Evolutionary conservation across 2,113 vertebrate genomes (phyloP), one percentile per base, ranked within the genome.

Genomic region (Burhinus oedicnemus): DNA sequence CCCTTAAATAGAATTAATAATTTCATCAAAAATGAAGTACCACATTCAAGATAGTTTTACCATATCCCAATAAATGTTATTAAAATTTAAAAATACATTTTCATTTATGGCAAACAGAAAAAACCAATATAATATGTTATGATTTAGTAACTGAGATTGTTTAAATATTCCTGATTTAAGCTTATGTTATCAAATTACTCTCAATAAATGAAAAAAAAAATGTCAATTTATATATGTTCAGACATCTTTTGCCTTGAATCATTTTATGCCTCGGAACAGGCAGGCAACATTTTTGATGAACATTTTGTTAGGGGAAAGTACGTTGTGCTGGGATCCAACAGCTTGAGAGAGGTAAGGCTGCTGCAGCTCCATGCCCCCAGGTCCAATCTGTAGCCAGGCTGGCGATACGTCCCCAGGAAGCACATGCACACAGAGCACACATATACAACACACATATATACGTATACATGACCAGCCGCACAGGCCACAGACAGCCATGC

Each of bases 401-500:
- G 55, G 32, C 0, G 0, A 32, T 23, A 7, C 18, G 34, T 42
- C 32, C 10, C 3, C 11, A 42, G 20, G 17, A 79, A 57, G 29
- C 49, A 64, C 38, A 18, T 4, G 15, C 34, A 34, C 30, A 30
- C 29, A 60, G 49, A 42, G 29, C 13, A 17, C 0, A 0, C 7
- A 18, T 29, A 36, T 15, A 45, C 12, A 42, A 21, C 3, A 52
- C 6, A 8, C 9, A 42, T 15, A 30, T 27, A 44, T 5, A 15
- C 23, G 19, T 34, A 17, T 6, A 57, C 32, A 42, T 0, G 3
- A 6, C 5, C 25, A 58, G 51, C 6, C 44, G 52, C 34, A 30
- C 8, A 30, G 40, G 11, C 17, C 38, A 51, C 42, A 58, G 55
- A 4, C 6, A 57, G n/a, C 36, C 17, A 40, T 9, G 18, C 30